Conservation (phyloP, 2,888 invertebrate species). For the Achlya flavicornis region DNA sequence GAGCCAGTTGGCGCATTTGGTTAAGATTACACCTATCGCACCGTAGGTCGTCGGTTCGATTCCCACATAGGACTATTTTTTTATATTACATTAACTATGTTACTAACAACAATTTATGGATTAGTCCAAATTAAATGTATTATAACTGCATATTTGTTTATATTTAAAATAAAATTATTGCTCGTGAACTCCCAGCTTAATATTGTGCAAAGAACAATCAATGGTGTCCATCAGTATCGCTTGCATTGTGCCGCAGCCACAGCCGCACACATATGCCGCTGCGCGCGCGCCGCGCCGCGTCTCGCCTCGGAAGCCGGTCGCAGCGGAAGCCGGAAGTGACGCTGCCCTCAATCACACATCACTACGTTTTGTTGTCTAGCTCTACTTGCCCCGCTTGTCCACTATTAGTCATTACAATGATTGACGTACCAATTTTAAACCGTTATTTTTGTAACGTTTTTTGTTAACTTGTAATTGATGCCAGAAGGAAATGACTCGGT, state of each 20-base stretch:
- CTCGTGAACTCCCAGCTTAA: background rate
- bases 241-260: constrained; percentile 15
- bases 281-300: too few relatives aligned
- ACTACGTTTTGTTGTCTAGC: background rate
- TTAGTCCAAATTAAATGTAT: too few relatives aligned
- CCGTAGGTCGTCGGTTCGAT: too few relatives aligned
- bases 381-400: background rate
- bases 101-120: too few relatives aligned
- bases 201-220: background rate
- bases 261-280: background rate
- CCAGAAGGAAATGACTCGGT: background rate
- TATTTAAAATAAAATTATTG: too few relatives aligned
- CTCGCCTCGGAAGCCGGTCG: constrained; percentile 25
- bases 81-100: too few relatives aligned
- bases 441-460: background rate
- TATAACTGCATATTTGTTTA: too few relatives aligned
- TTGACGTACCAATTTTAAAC: background rate
- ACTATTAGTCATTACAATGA: background rate
- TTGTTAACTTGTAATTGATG: background rate
- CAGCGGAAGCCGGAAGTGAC: constrained; percentile 40
- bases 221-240: constrained; percentile 1
- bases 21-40: too few relatives aligned
- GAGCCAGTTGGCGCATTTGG: too few relatives aligned
- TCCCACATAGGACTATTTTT: too few relatives aligned
- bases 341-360: constrained; percentile 27